These are phyloP conservation scores for Formicarius rufipectus DNA, from an alignment of 2,113 vertebrate genomes.

Conservation along the genomic window DNA sequence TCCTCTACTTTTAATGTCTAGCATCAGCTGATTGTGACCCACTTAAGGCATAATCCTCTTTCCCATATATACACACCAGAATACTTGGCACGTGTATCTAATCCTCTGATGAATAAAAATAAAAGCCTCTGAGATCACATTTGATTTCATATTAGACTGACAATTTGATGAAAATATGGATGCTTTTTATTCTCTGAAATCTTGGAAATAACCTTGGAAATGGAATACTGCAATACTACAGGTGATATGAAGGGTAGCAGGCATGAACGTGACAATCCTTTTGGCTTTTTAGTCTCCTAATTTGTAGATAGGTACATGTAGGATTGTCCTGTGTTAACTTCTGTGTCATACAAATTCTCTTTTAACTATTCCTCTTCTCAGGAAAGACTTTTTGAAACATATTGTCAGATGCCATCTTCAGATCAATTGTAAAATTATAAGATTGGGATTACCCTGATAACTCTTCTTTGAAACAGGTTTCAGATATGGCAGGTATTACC, in stretches of 20 bases:
- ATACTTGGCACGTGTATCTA: neutral
- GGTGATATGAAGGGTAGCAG: neutral
- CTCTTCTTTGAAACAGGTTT: neutral
- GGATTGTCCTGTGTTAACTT: neutral
- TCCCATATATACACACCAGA: neutral
- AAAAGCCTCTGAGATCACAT: neutral
- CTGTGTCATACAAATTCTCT: neutral
- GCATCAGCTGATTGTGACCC: neutral
- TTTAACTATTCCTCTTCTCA: neutral
- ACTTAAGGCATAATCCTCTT: neutral
- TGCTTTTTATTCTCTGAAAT: neutral
- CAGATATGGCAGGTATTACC: neutral
- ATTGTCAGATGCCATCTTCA: neutral
- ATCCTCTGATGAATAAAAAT: neutral
- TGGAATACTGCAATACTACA: rapidly evolving
- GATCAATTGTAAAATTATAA: neutral
- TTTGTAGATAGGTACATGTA: neutral
- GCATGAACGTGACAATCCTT: neutral
- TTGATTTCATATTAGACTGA: neutral
- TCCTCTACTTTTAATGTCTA: neutral
- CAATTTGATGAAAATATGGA: neutral
- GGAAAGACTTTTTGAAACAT: neutral
- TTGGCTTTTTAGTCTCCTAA: neutral
- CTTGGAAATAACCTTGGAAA: neutral
- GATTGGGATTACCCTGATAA: neutral